phyloP scores from a whole-genome alignment of 1,140 invertebrate genomes.

The Zaprionus davidi region DNA sequence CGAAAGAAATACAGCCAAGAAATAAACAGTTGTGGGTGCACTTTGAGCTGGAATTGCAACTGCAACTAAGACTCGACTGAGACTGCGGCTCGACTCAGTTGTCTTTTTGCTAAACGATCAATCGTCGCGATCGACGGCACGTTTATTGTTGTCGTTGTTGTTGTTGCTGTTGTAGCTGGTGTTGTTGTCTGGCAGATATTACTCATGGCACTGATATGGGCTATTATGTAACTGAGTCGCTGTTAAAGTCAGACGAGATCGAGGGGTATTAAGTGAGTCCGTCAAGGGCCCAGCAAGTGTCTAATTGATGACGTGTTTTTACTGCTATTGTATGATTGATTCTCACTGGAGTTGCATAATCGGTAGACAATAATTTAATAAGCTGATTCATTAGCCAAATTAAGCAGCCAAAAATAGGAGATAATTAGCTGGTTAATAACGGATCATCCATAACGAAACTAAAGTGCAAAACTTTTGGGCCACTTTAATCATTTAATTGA shows the following conservation, averaged over 20 bases:
- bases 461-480: conserved; percentile 40
- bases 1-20: conserved; percentile 48
- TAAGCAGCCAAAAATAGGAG: conserved; percentile 9
- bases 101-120: conserved; percentile 70
- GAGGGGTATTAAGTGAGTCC: background rate
- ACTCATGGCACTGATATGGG: conserved; percentile 58
- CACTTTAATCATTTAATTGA: conserved; percentile 73
- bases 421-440: conserved; percentile 43
- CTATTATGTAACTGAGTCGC: conserved; percentile 60
- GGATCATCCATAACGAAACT: conserved; percentile 34
- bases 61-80: background rate
- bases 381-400: conserved; percentile 32
- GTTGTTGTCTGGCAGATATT: conserved; percentile 42
- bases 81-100: background rate
- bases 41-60: conserved; percentile 3
- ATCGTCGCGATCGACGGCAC: conserved; percentile 75
- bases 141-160: conserved; percentile 51
- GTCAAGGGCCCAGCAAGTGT: conserved; percentile 15
- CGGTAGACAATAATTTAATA: conserved; percentile 1
- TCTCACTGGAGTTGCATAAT: background rate
- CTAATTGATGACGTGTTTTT: conserved; percentile 20
- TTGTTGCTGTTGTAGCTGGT: conserved; percentile 17
- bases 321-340: conserved; percentile 11
- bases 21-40: conserved; percentile 26
- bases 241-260: conserved; percentile 21